Percentiles rank a stretch among this genome's conserved stretches.
Evolutionary conservation across 2,888 invertebrate genomes (phyloP).

Genomic region (Altica lythri): DNA sequence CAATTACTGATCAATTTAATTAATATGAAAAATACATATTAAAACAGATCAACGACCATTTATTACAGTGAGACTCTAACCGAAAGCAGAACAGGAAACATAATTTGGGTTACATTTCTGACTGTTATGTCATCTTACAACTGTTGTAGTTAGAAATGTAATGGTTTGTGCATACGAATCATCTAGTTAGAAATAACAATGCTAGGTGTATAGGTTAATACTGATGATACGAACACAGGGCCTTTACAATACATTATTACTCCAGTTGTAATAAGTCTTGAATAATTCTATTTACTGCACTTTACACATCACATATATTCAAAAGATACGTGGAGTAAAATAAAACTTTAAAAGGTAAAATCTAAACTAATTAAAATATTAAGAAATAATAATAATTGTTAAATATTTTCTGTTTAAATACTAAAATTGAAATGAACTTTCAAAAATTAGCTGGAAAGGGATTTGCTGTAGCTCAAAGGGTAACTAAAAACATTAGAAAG

Average conservation of each 20-base stretch:
- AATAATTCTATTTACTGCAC: too few relatives aligned
- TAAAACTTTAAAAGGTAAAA: too few relatives aligned
- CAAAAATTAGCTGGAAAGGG: background rate
- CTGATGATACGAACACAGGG: slow-evolving; percentile 9
- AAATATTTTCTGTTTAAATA: slow-evolving; percentile 2
- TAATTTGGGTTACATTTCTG: too few relatives aligned
- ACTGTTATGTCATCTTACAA: background rate
- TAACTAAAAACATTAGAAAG: slow-evolving; percentile 42
- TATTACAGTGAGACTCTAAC: too few relatives aligned
- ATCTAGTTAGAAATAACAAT: slow-evolving; percentile 7
- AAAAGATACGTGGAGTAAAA: too few relatives aligned
- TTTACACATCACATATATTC: too few relatives aligned
- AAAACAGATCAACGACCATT: too few relatives aligned
- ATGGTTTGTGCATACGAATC: background rate
- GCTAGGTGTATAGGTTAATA: slow-evolving; percentile 1
- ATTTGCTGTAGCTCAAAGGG: slow-evolving; percentile 29
- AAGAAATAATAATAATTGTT: background rate
- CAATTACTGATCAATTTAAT: too few relatives aligned
- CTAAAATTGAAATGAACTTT: background rate
- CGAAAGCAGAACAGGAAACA: too few relatives aligned
- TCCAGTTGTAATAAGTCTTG: too few relatives aligned
- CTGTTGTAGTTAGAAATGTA: background rate
- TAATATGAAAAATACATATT: too few relatives aligned
- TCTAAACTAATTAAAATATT: background rate
- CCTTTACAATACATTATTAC: slow-evolving; percentile 18